These are phyloP conservation scores for Solenopsis invicta DNA, from an alignment of 1,140 invertebrate genomes.

Conservation along the genomic window DNA sequence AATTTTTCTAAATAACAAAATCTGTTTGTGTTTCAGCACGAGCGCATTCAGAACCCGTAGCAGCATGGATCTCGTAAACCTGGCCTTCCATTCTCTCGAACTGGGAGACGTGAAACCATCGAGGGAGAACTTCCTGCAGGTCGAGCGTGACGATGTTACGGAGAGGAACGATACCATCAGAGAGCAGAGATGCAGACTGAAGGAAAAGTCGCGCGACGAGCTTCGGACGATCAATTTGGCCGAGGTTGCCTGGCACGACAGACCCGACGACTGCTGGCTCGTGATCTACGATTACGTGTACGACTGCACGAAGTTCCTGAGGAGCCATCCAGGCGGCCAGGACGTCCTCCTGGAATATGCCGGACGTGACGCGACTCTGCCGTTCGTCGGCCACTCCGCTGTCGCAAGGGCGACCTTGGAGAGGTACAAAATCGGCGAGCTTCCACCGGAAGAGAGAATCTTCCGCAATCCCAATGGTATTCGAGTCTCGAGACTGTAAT, in stretches of 20 bases:
- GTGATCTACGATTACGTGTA: constrained; percentile 93
- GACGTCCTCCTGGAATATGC: constrained; percentile 95
- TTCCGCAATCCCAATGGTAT: constrained; percentile 88
- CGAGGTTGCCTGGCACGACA: constrained; percentile 90
- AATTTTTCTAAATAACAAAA: not conserved
- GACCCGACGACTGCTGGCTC: constrained; percentile 90
- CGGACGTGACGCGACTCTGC: constrained; percentile 94
- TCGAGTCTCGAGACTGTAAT: constrained; percentile 72
- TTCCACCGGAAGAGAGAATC: constrained; percentile 90
- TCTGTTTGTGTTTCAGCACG: constrained; percentile 33
- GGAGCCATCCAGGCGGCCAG: constrained; percentile 94
- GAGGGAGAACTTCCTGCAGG: constrained; percentile 26
- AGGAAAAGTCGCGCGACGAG: constrained; percentile 16
- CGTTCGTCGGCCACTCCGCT: constrained; percentile 93
- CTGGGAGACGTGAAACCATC: constrained; percentile 33
- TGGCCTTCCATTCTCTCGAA: constrained; percentile 57
- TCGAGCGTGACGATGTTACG: not conserved
- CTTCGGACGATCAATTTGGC: constrained; percentile 87
- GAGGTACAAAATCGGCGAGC: constrained; percentile 91
- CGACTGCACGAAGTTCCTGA: constrained; percentile 91
- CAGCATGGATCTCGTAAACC: constrained; percentile 70
- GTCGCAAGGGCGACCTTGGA: constrained; percentile 89
- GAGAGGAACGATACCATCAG: not conserved
- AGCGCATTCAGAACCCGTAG: not conserved
- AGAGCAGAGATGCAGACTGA: constrained; percentile 19